These are phyloP conservation scores for Cryptoleucopteryx plumbea DNA, from an alignment of 2,113 vertebrate species.

Conservation along the genomic window DNA sequence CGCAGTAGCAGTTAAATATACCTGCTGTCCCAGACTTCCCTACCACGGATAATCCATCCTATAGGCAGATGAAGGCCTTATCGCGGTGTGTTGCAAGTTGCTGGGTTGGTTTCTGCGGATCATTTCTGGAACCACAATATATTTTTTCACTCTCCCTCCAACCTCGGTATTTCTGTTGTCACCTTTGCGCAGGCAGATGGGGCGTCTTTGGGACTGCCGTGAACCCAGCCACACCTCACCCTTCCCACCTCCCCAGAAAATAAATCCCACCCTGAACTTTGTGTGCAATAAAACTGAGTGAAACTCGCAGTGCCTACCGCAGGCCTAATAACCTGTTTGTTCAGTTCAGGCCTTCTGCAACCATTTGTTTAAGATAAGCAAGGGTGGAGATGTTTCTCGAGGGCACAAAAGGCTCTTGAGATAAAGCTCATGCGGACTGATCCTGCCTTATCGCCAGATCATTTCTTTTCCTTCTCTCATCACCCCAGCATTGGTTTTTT, in stretches of 20 bases:
- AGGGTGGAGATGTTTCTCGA: slow-evolving; percentile 8
- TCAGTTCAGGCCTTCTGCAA: slow-evolving; percentile 31
- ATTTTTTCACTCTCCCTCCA: not conserved
- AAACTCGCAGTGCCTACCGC: not conserved
- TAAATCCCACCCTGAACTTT: slow-evolving; percentile 27
- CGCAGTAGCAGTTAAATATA: not conserved
- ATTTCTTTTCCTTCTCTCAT: not conserved
- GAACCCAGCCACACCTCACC: not conserved
- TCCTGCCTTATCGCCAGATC: accelerated
- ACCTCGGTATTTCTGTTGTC: not conserved
- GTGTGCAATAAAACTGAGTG: not conserved
- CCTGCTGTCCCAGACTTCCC: not conserved
- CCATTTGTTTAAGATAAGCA: slow-evolving; percentile 51
- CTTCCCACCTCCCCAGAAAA: not conserved
- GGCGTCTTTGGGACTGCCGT: accelerated
- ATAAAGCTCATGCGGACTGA: not conserved
- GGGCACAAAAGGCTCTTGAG: slow-evolving; percentile 16
- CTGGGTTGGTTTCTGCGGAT: not conserved
- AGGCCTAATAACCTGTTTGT: slow-evolving; percentile 37
- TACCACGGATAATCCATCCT: not conserved
- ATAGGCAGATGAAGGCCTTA: not conserved
- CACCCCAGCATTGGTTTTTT: not conserved
- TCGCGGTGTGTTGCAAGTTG: accelerated
- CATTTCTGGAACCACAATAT: not conserved
- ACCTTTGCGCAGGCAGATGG: not conserved